Conservation (phyloP, 1,140 invertebrate species). For the Cherax destructor region DNA sequence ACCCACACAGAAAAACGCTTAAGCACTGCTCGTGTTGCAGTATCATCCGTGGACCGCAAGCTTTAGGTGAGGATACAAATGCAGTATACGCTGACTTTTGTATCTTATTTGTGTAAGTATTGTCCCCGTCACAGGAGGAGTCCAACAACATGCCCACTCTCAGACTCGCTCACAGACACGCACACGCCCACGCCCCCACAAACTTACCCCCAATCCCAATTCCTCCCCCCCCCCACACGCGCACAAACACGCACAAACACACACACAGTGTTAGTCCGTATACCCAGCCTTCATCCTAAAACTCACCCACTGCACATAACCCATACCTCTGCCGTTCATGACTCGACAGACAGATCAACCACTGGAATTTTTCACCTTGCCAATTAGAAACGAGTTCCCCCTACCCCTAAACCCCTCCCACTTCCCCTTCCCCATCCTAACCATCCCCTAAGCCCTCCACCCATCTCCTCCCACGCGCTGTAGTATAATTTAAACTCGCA, state of each 20-base stretch:
- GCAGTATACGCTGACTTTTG: background rate
- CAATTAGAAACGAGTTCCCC: background rate
- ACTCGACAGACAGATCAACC: slow-evolving; percentile 11
- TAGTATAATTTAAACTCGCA: slow-evolving; percentile 28
- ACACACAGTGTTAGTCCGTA: background rate
- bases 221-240: background rate
- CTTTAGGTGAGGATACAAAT: no score
- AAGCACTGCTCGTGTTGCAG: background rate
- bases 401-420: background rate
- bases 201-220: background rate
- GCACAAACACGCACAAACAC: background rate
- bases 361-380: slow-evolving; percentile 10
- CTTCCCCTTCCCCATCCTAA: background rate
- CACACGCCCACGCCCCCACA: slow-evolving; percentile 13
- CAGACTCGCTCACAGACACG: slow-evolving; percentile 1
- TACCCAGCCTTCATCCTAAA: background rate
- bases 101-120: background rate
- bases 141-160: background rate
- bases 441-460: background rate
- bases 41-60: background rate
- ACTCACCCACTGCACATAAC: background rate
- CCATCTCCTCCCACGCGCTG: background rate
- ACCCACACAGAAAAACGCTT: background rate
- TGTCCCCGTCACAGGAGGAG: background rate
- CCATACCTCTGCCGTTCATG: slow-evolving; percentile 8